phyloP scores from a whole-genome alignment of 92 coral and sea anemone genomes.

The Phymanthus crucifer region DNA sequence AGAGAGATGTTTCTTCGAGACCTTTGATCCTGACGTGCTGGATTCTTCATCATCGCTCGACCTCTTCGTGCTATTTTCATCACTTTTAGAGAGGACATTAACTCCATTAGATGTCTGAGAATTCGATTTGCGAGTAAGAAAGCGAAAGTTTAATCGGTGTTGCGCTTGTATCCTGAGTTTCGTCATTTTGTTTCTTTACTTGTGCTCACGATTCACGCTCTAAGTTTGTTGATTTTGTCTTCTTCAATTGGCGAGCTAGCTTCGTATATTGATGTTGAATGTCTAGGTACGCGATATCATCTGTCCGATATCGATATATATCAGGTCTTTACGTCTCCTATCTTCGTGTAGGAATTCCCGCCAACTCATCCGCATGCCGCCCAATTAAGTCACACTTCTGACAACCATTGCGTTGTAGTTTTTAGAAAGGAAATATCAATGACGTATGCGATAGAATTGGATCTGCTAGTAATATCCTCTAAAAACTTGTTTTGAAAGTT shows the following conservation, averaged over 20 bases:
- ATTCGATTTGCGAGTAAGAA: constrained; percentile 18
- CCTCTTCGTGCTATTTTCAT: neutral
- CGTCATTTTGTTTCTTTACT: neutral
- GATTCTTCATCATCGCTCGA: neutral
- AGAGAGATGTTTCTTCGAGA: constrained; percentile 6
- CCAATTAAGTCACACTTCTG: neutral
- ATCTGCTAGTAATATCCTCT: neutral
- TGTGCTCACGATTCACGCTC: neutral
- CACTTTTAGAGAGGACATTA: neutral
- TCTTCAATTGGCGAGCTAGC: neutral
- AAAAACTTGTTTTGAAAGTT: neutral
- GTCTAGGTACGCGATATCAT: neutral
- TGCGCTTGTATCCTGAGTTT: constrained; percentile 16
- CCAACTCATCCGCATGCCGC: neutral
- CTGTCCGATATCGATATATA: neutral
- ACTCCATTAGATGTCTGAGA: neutral
- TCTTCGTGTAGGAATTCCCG: neutral
- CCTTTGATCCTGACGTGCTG: constrained; percentile 15
- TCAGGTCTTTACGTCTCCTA: neutral
- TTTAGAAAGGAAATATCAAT: neutral
- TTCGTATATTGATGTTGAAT: neutral
- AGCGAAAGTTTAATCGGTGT: constrained; percentile 23
- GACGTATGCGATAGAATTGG: neutral
- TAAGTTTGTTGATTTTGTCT: neutral
- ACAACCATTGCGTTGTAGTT: neutral